These are phyloP conservation scores for Rhincodon typus DNA, from an alignment of 2,797 vertebrate species.

Conservation along the genomic window DNA sequence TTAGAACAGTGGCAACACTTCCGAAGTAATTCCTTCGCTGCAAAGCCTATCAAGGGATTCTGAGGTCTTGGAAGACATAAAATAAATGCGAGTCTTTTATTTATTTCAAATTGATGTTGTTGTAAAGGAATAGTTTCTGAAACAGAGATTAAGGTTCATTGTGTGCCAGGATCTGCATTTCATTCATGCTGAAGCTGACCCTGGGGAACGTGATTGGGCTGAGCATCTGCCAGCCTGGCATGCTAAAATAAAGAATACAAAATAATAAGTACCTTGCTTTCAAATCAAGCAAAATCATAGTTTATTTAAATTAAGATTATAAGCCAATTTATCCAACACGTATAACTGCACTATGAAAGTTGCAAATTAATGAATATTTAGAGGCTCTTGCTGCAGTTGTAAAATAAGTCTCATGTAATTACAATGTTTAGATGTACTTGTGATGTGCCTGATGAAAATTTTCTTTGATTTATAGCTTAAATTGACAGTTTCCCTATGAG, in stretches of 20 bases:
- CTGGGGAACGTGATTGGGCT: too few relatives aligned
- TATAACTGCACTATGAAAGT: not conserved
- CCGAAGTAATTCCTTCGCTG: not conserved
- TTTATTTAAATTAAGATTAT: slow-evolving; percentile 1
- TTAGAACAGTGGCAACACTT: not conserved
- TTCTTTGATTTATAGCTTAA: not conserved
- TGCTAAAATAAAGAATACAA: not conserved
- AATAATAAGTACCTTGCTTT: not conserved
- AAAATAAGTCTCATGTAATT: not conserved
- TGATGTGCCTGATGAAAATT: not conserved
- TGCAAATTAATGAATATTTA: not conserved
- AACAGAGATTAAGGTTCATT: not conserved
- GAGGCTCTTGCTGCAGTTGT: not conserved
- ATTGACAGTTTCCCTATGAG: not conserved
- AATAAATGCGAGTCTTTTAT: not conserved
- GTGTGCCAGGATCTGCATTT: not conserved
- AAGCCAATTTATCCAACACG: not conserved
- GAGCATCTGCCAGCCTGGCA: not conserved
- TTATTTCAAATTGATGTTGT: not conserved
- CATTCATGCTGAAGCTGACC: not conserved
- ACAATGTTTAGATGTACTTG: not conserved
- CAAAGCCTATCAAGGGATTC: not conserved
- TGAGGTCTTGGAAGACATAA: not conserved
- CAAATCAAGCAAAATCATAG: not conserved
- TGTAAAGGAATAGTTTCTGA: not conserved